A percentile compares a stretch with the other conserved stretches of the same genome.
Conservation (phyloP, 2,888 invertebrate genomes). For the Sepioteuthis lessoniana region DNA sequence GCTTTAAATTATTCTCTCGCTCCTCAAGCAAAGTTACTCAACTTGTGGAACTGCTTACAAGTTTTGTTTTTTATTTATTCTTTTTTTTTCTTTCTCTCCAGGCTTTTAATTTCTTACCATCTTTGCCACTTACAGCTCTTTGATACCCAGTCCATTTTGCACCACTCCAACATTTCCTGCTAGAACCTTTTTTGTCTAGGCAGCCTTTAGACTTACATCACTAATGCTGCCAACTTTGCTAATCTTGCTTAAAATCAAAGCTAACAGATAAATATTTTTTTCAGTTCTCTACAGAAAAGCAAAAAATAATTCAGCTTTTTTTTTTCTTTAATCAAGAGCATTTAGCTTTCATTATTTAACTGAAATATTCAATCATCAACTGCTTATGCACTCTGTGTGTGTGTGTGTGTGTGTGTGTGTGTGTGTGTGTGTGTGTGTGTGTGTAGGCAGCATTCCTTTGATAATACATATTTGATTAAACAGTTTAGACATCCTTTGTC, state of each 20-base stretch:
- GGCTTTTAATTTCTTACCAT: not conserved
- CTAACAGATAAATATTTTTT: not conserved
- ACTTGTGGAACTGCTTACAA: not conserved
- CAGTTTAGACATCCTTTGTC: too few species aligned
- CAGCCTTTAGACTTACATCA: not conserved
- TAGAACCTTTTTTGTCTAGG: not conserved
- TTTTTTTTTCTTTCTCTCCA: not conserved
- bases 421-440: too few species aligned
- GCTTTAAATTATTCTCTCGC: not conserved
- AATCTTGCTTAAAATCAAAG: not conserved
- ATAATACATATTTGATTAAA: too few species aligned
- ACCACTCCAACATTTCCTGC: not conserved
- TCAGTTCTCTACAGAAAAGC: not conserved
- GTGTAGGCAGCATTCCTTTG: too few species aligned
- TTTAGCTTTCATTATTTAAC: too few species aligned
- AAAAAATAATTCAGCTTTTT: not conserved
- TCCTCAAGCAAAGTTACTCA: not conserved
- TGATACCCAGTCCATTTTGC: not conserved
- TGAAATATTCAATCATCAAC: too few species aligned
- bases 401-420: too few species aligned
- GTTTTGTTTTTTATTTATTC: not conserved
- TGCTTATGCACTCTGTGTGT: too few species aligned
- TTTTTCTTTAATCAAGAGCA: too few species aligned
- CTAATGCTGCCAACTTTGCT: not conserved
- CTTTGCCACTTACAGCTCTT: not conserved